phyloP scores from a whole-genome alignment of 2,113 vertebrate genomes.

The Bufo gargarizans region DNA sequence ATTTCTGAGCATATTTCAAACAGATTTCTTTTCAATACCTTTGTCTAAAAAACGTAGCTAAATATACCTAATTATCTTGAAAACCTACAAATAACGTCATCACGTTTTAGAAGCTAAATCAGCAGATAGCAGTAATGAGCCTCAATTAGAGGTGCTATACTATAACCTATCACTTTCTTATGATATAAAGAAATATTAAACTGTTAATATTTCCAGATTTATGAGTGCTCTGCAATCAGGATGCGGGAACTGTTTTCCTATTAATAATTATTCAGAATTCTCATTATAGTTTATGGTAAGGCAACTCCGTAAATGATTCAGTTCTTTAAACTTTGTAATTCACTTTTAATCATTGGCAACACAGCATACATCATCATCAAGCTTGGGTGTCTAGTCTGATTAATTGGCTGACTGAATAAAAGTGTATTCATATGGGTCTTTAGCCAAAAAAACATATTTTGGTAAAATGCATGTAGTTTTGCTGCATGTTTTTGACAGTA shows the following conservation, averaged over 20 bases:
- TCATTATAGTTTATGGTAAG: neutral
- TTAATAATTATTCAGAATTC: conserved; percentile 4
- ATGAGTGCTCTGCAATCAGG: neutral
- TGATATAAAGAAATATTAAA: conserved; percentile 22
- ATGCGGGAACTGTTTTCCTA: neutral
- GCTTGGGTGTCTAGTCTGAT: neutral
- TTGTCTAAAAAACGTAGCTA: neutral
- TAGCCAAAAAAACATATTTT: too few relatives aligned
- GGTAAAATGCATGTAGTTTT: too few relatives aligned
- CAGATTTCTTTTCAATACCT: conserved; percentile 21
- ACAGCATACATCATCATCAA: neutral
- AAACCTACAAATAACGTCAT: conserved; percentile 26
- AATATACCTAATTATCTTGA: conserved; percentile 31
- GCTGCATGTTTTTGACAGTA: too few relatives aligned
- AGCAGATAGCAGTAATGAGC: conserved; percentile 13
- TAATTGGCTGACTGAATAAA: too few relatives aligned
- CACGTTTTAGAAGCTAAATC: conserved; percentile 16
- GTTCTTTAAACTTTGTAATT: neutral
- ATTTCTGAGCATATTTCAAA: neutral
- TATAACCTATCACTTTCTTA: neutral
- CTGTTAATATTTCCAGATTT: neutral
- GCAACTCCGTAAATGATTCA: neutral
- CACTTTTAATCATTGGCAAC: neutral
- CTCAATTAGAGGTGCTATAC: conserved; percentile 20
- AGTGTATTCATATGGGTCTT: too few relatives aligned